Conservation (phyloP, 2,797 vertebrate genomes). For the Sebastes cheni region DNA sequence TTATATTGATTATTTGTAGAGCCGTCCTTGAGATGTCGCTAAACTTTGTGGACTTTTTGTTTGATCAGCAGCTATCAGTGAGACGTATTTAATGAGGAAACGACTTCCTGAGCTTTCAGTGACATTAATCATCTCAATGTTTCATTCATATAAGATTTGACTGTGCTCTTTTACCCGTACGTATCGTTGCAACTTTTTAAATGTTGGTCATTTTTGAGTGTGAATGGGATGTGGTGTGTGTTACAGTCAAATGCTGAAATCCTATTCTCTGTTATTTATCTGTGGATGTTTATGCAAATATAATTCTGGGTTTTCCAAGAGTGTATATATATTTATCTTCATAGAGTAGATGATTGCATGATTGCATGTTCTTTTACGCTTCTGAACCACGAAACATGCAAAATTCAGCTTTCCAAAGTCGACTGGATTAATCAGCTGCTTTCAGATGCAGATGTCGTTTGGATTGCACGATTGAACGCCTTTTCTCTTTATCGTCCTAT, state of each 20-base stretch:
- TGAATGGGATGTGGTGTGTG: constrained; percentile 7
- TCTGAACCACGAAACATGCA: constrained; percentile 36
- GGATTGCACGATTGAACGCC: constrained; percentile 22
- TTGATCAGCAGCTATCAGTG: neutral
- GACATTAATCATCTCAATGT: constrained; percentile 6
- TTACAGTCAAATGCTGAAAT: neutral
- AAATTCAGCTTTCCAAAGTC: constrained; percentile 2
- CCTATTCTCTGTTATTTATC: neutral
- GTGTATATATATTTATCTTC: neutral
- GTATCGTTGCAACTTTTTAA: neutral
- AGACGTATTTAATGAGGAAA: neutral
- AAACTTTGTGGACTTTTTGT: neutral
- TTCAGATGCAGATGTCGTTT: constrained; percentile 44
- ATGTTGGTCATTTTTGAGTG: neutral
- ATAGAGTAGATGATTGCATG: constrained; percentile 49
- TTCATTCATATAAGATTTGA: neutral
- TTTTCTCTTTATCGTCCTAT: constrained; percentile 15
- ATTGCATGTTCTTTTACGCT: constrained; percentile 55
- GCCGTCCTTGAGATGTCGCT: neutral
- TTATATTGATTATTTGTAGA: neutral
- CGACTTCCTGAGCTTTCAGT: neutral
- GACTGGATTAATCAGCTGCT: constrained; percentile 29
- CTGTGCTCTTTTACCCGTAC: neutral
- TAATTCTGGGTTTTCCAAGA: constrained; percentile 16
- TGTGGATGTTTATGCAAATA: constrained; percentile 7